Evolutionary conservation across 2,888 invertebrate genomes (phyloP), one percentile per base, ranked within the genome.

Genomic region (Orchestes rusci): DNA sequence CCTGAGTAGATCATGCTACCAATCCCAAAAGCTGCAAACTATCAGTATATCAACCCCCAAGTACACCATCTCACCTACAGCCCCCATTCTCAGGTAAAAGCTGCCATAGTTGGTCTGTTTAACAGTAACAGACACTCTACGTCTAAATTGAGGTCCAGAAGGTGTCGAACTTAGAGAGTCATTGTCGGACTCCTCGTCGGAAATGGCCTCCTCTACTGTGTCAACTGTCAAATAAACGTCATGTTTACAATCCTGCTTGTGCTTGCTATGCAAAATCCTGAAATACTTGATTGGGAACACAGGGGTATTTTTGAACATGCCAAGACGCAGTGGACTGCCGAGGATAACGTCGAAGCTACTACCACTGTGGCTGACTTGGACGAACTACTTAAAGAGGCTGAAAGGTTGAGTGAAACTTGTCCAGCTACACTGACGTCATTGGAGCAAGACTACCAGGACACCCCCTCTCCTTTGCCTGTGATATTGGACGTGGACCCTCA

Each of bases 1-100:
- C 95, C 95, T 2, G 92, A 93, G 70, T 95, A 94, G 53, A 96
- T 95, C 94, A 96, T 94, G 57, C 92, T 92, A 19, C 95, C 95
- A 60, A 95, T 92, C 10, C 96, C 95, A 66, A 96, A 96, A 4
- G 92, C 95, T 91, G 71, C 8, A 71, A 56, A 37, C n/a, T n/a
- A n/a, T n/a, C n/a, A n/a, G n/a, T 41, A 31, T 23, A 30, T 36
- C 23, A 3, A 12, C 31, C 12, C 12, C 5, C 5, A 12, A 30
- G 31, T n/a, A n/a, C n/a, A 30, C 12, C 12, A 12, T 7, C 75
- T 73, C 67, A 88, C 88, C 86, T 54, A 93, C 91, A 49, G 92
- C 92, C 15, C 92, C 92, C 85, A 92, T 88, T 56, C 92, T 76
- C 48, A 93, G 73, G 68, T 93, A 93, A 69, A 93, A 92, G 68